These are phyloP conservation scores for Sialis lutaria DNA, from an alignment of 2,888 invertebrate species.

Conservation along the genomic window DNA sequence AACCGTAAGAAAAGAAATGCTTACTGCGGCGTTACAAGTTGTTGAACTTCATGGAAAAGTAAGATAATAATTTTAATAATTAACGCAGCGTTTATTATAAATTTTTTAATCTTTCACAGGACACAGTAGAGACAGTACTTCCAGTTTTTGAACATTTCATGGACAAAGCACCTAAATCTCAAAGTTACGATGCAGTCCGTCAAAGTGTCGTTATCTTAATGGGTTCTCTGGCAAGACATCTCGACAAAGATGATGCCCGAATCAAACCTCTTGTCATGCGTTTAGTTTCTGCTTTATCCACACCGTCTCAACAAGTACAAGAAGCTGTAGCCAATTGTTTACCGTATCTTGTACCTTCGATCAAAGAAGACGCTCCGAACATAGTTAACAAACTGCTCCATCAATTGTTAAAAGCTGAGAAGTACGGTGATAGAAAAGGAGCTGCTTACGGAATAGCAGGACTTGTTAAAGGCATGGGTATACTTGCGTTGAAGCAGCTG, in stretches of 20 bases:
- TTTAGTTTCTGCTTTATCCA: conserved; percentile 78
- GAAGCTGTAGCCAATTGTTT: conserved; percentile 94
- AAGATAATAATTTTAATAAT: conserved; percentile 12
- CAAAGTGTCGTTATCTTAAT: conserved; percentile 94
- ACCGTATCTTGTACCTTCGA: conserved; percentile 81
- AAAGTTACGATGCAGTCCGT: conserved; percentile 78
- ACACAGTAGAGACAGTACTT: conserved; percentile 54
- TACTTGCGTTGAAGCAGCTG: conserved; percentile 82
- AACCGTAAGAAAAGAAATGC: conserved; percentile 74
- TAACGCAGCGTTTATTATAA: neutral
- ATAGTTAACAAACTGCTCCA: conserved; percentile 76
- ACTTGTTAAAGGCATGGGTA: conserved; percentile 91
- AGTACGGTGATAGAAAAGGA: conserved; percentile 84
- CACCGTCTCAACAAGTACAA: conserved; percentile 95
- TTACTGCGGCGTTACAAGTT: conserved; percentile 79
- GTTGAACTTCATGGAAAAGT: conserved; percentile 88
- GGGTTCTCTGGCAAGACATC: conserved; percentile 92
- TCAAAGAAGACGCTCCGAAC: conserved; percentile 77
- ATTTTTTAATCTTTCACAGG: conserved; percentile 20
- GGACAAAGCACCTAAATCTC: conserved; percentile 81
- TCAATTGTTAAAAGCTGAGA: conserved; percentile 75
- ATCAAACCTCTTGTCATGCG: conserved; percentile 89
- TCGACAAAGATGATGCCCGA: conserved; percentile 75
- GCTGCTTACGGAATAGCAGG: conserved; percentile 97
- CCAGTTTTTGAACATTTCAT: conserved; percentile 89